Evolutionary conservation across 2,113 vertebrate species (phyloP).

Genomic region (Heterochromis multidens): DNA sequence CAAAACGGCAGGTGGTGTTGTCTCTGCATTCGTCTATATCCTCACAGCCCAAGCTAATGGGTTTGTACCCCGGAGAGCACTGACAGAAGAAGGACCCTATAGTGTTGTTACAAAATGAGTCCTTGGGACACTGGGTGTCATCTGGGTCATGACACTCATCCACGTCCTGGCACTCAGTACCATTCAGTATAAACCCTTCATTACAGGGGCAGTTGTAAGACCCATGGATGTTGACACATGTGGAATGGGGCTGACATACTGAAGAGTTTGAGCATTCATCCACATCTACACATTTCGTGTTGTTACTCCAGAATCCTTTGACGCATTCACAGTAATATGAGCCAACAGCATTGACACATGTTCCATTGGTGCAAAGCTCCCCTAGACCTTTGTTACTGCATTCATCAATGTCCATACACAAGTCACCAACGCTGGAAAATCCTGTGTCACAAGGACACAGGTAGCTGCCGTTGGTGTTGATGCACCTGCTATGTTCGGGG

Average conservation of each 20-base stretch:
- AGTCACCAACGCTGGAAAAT: conserved; percentile 49
- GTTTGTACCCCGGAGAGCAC: conserved; percentile 62
- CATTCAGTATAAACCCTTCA: conserved; percentile 64
- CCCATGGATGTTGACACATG: conserved; percentile 71
- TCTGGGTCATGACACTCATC: conserved; percentile 67
- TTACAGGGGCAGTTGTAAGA: conserved; percentile 74
- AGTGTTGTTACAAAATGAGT: conserved; percentile 74
- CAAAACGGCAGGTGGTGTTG: conserved; percentile 62
- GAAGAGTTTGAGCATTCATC: conserved; percentile 74
- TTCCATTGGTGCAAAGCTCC: conserved; percentile 66
- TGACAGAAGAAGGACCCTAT: conserved; percentile 71
- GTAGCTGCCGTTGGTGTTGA: conserved; percentile 71
- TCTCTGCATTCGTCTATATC: conserved; percentile 75
- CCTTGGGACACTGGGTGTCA: conserved; percentile 53
- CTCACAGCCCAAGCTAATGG: conserved; percentile 39
- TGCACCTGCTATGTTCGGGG: conserved; percentile 69
- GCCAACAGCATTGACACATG: conserved; percentile 73
- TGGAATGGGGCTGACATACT: conserved; percentile 62
- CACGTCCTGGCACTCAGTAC: conserved; percentile 67
- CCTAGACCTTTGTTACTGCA: conserved; percentile 38
- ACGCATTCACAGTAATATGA: conserved; percentile 76
- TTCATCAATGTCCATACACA: conserved; percentile 76
- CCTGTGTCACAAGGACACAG: conserved; percentile 71
- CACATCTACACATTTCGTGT: conserved; percentile 71
- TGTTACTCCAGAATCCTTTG: conserved; percentile 72